Evolutionary conservation across 1,140 invertebrate genomes (phyloP).

Genomic region (Neodiprion virginianus): DNA sequence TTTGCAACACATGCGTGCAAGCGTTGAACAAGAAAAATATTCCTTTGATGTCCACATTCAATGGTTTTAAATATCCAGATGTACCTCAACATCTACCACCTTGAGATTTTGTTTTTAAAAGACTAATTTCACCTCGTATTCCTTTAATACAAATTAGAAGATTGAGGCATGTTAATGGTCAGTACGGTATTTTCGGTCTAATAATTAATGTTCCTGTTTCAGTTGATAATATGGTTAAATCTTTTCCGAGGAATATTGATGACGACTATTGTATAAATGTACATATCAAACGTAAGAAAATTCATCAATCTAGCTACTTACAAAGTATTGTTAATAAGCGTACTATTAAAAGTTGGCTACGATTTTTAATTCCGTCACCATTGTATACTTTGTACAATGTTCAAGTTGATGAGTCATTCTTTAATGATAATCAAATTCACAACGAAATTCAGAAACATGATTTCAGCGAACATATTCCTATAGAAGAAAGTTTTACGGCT

Average conservation of each 20-base stretch:
- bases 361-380: conserved; percentile 26
- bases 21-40: conserved; percentile 12
- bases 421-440: conserved; percentile 20
- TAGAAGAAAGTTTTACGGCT: conserved; percentile 37
- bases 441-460: conserved; percentile 25
- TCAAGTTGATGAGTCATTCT: conserved; percentile 16
- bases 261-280: conserved; percentile 47
- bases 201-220: conserved; percentile 52
- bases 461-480: conserved; percentile 34
- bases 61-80: conserved; percentile 16
- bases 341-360: conserved; percentile 29
- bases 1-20: no score
- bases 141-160: conserved; percentile 47
- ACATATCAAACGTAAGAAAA: conserved; percentile 39
- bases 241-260: conserved; percentile 45
- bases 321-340: conserved; percentile 30
- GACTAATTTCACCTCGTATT: conserved; percentile 39
- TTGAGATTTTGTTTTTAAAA: conserved; percentile 48
- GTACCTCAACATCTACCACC: conserved; percentile 1
- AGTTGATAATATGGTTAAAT: conserved; percentile 48
- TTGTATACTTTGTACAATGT: conserved; percentile 19
- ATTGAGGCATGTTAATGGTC: conserved; percentile 42
- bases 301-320: conserved; percentile 37
- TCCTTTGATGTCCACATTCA: conserved; percentile 11
- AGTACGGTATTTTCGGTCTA: conserved; percentile 50